Base-by-base conservation (phyloP, 2,113 vertebrate genomes). In the Muscicapa adusta region DNA sequence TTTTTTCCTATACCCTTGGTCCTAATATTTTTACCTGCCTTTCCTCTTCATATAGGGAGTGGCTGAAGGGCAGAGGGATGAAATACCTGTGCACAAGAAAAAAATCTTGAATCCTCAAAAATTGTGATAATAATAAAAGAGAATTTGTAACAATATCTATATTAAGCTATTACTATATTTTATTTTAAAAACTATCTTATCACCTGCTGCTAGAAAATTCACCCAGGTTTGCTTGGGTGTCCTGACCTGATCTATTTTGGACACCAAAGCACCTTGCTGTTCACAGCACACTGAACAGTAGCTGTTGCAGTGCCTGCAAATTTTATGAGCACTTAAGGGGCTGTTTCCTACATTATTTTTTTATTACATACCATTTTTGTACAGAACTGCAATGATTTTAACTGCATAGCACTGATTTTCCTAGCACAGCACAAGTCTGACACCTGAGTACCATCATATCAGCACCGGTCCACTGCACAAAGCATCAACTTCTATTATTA, bases 391-490 rank as follows among this genome's bases (percentile, higher is more conserved):
- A 74, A 86, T 92, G 73, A 85, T 87, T 95, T 93, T 60, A 80
- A 81, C 62, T 88, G 91, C 75, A 47, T 54, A 94, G 82, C 87
- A 74, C 85, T 93, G 77, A 86, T 83, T 93, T 95, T 89, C 87
- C 83, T 70, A 91, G 89, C 93, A 67, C 62, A 95, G 68, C 88
- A 75, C 66, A 96, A 96, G 88, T 48, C 80, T 94, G 97, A 97
- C 95, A 96, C 83, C 82, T 94, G 89, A 97, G 95, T 96, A 96
- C 81, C 92, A 78, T 77, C 82, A 33, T 82, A 93, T 88, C 91
- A 97, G 91, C 56, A 91, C 42, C 2, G 15, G 71, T 85, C 84
- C 91, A 36, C 26, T 87, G 80, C 5, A 36, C 73, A 91, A 54
- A 68, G 31, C 34, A 62, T 83, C 89, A 91, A 0, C 54, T 63